phyloP scores from a whole-genome alignment of 2,888 invertebrate species.

The Orthosia incerta region DNA sequence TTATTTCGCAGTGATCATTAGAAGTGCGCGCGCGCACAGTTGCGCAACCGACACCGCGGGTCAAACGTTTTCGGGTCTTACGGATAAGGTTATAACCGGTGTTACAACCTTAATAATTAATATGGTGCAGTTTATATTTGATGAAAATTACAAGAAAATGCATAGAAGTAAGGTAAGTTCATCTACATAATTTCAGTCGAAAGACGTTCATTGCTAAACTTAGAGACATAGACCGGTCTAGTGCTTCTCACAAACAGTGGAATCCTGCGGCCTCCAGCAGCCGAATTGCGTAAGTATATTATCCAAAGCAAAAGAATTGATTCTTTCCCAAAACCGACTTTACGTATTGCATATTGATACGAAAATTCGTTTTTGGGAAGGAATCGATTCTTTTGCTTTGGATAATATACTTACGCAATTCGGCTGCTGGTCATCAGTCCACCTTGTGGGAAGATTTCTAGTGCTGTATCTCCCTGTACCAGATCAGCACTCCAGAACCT shows the following conservation, averaged over 20 bases:
- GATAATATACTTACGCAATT: too few species aligned
- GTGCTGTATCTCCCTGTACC: too few species aligned
- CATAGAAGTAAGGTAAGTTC: constrained; percentile 30
- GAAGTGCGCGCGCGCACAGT: constrained; percentile 39
- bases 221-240: not conserved
- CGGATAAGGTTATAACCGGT: constrained; percentile 6
- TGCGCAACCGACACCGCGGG: constrained; percentile 21
- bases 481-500: not conserved
- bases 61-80: constrained; percentile 40
- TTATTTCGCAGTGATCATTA: constrained; percentile 21
- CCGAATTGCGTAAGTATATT: too few species aligned
- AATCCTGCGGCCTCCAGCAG: too few species aligned
- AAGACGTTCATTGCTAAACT: not conserved
- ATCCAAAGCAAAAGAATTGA: too few species aligned
- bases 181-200: not conserved
- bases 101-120: constrained; percentile 13
- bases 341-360: too few species aligned
- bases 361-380: too few species aligned
- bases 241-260: not conserved
- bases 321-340: too few species aligned
- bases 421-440: too few species aligned
- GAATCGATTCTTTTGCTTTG: too few species aligned
- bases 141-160: not conserved
- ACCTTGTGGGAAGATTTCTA: too few species aligned
- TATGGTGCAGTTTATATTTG: not conserved